These are phyloP conservation scores for Ranitomeya imitator DNA, from an alignment of 2,113 vertebrate species.

Conservation along the genomic window DNA sequence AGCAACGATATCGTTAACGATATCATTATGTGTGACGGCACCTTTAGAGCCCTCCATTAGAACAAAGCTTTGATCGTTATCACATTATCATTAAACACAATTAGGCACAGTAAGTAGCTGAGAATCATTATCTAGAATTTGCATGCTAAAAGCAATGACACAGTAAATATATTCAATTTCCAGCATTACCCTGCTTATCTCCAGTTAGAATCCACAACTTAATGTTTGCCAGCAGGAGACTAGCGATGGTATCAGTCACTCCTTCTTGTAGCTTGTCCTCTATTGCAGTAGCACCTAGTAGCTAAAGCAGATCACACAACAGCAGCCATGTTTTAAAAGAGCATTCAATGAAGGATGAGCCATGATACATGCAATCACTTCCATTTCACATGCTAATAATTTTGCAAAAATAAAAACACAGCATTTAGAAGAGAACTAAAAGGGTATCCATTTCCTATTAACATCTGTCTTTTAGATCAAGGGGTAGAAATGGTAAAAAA, in stretches of 20 bases:
- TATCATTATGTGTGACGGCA: no score
- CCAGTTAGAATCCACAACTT: constrained; percentile 89
- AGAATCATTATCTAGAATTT: neutral
- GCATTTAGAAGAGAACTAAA: neutral
- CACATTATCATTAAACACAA: neutral
- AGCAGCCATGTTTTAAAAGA: constrained; percentile 20
- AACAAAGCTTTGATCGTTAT: neutral
- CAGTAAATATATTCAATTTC: neutral
- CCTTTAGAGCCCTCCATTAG: neutral
- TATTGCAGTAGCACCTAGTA: constrained; percentile 83
- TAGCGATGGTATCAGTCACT: constrained; percentile 78
- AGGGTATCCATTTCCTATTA: neutral
- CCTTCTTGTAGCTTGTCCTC: constrained; percentile 88
- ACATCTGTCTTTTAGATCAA: neutral
- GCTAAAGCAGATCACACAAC: constrained; percentile 66
- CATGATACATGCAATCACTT: neutral
- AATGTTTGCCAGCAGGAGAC: constrained; percentile 78
- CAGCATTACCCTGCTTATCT: constrained; percentile 80
- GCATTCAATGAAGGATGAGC: neutral
- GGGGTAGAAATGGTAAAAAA: neutral
- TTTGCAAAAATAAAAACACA: neutral
- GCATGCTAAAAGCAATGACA: neutral
- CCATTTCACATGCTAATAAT: neutral
- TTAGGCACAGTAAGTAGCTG: neutral
- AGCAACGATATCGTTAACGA: no score